Base-by-base conservation (phyloP, 2,113 vertebrate species). In the Cyanoliseus patagonus region DNA sequence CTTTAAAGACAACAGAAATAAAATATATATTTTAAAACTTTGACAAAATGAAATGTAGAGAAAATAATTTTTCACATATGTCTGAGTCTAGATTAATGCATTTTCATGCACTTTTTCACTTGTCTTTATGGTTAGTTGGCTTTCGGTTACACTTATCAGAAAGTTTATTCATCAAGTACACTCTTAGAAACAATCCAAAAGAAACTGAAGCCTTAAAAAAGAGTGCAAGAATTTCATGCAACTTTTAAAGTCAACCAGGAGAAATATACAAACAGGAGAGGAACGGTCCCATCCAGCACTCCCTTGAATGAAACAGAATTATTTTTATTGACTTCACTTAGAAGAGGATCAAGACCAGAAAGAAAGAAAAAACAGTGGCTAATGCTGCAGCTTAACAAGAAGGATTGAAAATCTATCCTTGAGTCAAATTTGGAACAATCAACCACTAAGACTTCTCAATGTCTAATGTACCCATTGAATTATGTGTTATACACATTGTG, bases 141-240 rank as follows among this genome's bases (percentile, higher is more conserved):
- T 94, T 74, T 91, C 73, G 62, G 31, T 92, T 92, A 86, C 59
- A 51, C 23, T 92, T 90, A 83, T 92, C 80, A 66, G 49, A 53
- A 33, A 83, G 44, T 75, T 47, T 78, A 66, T 77, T 93, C 25
- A 57, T 73, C 53, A 95, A 84, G 42, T 73, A 74, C 37, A 70
- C 3, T 9, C 27, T 13, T 15, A 80, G 41, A 85, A 94, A 90
- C 13, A 81, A 95, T 66, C 27, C 44, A 86, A 93, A 90, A 91
- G 30, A 70, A 80, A 88, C 44, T 47, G 51, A 33, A 86, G 53
- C 82, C 25, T 76, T 73, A 59, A 15, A 82, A 76, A 89, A 83
- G 35, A 87, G 23, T 53, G 27, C 93, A 84, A 76, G 22, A 83
- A 66, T 25, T 22, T 41, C 25, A 63, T 11, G 42, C 19, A 70